These are phyloP conservation scores for Trichonephila inaurata DNA, from an alignment of 1,140 invertebrate genomes.

Conservation along the genomic window DNA sequence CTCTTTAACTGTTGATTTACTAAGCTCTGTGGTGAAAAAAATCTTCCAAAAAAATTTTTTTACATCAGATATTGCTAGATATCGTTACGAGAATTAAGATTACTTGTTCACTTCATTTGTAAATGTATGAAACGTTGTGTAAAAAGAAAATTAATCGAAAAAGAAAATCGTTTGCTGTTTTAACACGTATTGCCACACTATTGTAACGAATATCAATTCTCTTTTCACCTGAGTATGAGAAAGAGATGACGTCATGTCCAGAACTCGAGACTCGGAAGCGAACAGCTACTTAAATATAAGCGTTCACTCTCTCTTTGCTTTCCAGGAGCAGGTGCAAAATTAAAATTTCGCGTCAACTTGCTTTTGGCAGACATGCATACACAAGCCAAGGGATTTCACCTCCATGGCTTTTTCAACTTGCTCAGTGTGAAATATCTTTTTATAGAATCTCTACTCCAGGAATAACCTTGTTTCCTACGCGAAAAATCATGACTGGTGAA, in stretches of 20 bases:
- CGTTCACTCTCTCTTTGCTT: slow-evolving; percentile 24
- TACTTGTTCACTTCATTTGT: too few relatives aligned
- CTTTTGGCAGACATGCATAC: slow-evolving; percentile 20
- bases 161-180: neutral
- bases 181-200: neutral
- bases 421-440: slow-evolving; percentile 27
- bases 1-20: too few relatives aligned
- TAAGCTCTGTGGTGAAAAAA: too few relatives aligned
- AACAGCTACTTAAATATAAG: slow-evolving; percentile 30
- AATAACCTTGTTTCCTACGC: neutral
- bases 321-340: slow-evolving; percentile 20
- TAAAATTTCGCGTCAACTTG: slow-evolving; percentile 10
- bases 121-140: too few relatives aligned
- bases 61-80: too few relatives aligned
- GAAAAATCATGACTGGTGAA: neutral
- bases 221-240: neutral
- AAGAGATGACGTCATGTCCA: neutral
- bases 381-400: neutral
- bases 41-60: too few relatives aligned
- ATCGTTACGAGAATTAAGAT: too few relatives aligned
- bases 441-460: neutral
- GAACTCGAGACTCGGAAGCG: neutral
- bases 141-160: neutral
- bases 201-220: neutral
- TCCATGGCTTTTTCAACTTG: neutral